Evolutionary conservation across 2,888 invertebrate genomes (phyloP).

Genomic region (Periphyllus acericola): DNA sequence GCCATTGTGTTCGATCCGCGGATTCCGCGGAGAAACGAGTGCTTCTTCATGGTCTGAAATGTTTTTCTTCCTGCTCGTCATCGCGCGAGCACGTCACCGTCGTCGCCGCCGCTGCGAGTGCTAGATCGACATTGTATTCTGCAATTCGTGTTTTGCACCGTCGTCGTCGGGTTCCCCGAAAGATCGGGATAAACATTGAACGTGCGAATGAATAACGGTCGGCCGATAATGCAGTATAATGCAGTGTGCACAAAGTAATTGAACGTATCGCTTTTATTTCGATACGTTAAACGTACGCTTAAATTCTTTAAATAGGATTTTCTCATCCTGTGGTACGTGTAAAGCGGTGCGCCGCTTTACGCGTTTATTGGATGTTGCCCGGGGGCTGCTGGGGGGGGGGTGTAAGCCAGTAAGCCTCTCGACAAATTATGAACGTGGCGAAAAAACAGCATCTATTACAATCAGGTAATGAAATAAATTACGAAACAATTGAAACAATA

Average conservation of each 20-base stretch:
- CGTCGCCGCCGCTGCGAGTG: neutral
- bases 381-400: too few species aligned
- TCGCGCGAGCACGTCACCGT: slow-evolving; percentile 13
- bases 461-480: too few species aligned
- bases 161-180: neutral
- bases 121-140: neutral
- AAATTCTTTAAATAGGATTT: too few species aligned
- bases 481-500: too few species aligned
- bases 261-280: too few species aligned
- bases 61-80: slow-evolving; percentile 35
- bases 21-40: slow-evolving; percentile 44
- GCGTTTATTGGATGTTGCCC: too few species aligned
- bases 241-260: neutral
- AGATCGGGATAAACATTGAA: neutral
- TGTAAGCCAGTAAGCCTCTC: too few species aligned
- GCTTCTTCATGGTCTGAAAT: slow-evolving; percentile 55
- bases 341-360: too few species aligned
- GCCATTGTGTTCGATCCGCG: slow-evolving; percentile 46
- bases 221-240: neutral
- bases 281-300: neutral
- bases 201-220: neutral
- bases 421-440: too few species aligned
- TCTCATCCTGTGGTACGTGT: too few species aligned
- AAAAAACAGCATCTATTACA: too few species aligned
- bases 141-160: neutral